Evolutionary conservation across 2,113 vertebrate genomes (phyloP).

Genomic region (Donacobius atricapilla): DNA sequence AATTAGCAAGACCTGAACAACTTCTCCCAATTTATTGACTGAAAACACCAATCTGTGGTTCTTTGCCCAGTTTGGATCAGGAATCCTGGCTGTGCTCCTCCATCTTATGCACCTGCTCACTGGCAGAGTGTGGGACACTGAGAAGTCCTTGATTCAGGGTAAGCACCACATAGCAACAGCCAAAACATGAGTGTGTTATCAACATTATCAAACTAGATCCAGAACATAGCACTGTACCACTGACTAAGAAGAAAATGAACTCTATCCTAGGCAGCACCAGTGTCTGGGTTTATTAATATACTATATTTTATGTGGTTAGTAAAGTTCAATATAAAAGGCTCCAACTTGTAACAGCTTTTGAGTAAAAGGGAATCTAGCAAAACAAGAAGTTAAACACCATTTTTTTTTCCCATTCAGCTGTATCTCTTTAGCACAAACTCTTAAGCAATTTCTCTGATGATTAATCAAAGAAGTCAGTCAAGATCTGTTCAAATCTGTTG

Average conservation of each 20-base stretch:
- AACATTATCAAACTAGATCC: neutral
- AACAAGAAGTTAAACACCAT: neutral
- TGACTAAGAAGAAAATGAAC: neutral
- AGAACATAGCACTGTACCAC: neutral
- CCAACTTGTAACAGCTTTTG: neutral
- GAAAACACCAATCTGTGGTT: neutral
- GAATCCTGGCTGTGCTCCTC: neutral
- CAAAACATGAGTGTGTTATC: neutral
- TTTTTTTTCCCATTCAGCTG: neutral
- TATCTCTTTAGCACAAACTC: neutral
- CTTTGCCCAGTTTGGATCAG: neutral
- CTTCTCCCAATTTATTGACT: neutral
- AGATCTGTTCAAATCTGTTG: neutral
- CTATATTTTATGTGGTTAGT: neutral
- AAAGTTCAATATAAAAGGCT: neutral
- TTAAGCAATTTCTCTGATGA: neutral
- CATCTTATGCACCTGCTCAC: neutral
- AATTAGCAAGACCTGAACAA: neutral
- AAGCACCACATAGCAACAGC: neutral
- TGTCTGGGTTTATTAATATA: neutral
- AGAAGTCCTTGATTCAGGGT: neutral
- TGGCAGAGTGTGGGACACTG: neutral
- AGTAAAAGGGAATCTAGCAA: neutral
- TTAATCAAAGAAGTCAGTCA: neutral
- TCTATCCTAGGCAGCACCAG: neutral